Evolutionary conservation across 2,797 vertebrate species (phyloP), one percentile per base, ranked within the genome.

Genomic region (Arrhamphus sclerolepis): DNA sequence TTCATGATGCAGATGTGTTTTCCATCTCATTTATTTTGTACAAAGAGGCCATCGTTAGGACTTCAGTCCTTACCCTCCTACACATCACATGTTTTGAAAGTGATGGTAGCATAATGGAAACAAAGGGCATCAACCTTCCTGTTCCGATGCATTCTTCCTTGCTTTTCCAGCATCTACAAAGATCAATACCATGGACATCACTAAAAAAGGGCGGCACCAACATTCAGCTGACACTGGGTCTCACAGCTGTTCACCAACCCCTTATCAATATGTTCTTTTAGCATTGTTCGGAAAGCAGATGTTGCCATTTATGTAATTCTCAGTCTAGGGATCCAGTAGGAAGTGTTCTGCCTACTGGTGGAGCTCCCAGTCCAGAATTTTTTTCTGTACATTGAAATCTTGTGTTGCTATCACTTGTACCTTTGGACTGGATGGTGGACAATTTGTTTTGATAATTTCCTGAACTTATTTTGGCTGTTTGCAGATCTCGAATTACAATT

Each of bases 121-220:
- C 6, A 6, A 65, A 50, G 62, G 46, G 39, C 67, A 55, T 58
- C 18, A 50, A 20, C 44, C 49, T 41, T 46, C 44, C 56, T 40
- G 3, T 19, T 52, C 49, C 10, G n/a, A 63, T 66, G 62, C 17
- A 22, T 55, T 62, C 22, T 46, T n/a, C 71, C 21, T 42, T 62
- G 38, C 52, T 47, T 82, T 81, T 65, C 52, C 62, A 46, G 46
- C 62, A 69, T 60, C 52, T 21, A 3, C 7, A 22, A 6, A 31
- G 69, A 88, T 89, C 89, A 78, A 89, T 87, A 46, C 26, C 44
- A 65, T 50, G 65, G 70, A 38, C 75, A 46, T 84, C 77, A 46
- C 72, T 84, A 72, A 84, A 80, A 78, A 46, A 39, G 73, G 85
- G 84, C 22, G 74, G 81, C 39, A 4, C 73, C 24, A 18, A 54